A percentile compares a stretch with the other conserved stretches of the same genome.
Evolutionary conservation across 2,888 invertebrate species (phyloP).

Genomic region (Lydus trimaculatus): DNA sequence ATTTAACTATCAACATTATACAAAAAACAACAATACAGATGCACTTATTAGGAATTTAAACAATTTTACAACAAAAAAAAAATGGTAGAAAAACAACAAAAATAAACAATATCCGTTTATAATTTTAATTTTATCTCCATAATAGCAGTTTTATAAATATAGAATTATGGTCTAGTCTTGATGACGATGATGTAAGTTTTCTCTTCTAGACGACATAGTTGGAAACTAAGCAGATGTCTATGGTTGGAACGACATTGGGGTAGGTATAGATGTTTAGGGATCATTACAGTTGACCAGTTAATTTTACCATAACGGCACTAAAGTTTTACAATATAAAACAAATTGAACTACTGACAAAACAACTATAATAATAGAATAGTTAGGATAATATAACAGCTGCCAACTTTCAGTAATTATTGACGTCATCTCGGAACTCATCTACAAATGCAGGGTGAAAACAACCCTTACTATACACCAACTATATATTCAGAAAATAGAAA

Average conservation of each 20-base stretch:
- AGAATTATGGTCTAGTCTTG: background rate
- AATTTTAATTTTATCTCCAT: background rate
- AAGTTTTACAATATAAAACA: background rate
- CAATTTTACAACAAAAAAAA: background rate
- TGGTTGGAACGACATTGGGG: background rate
- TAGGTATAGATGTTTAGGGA: conserved; percentile 3
- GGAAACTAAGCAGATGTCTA: background rate
- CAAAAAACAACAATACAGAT: background rate
- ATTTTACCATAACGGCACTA: background rate
- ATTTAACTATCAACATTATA: background rate
- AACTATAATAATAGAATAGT: background rate
- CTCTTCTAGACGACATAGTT: background rate
- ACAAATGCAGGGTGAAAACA: too few species aligned
- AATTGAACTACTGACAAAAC: background rate
- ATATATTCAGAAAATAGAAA: too few species aligned
- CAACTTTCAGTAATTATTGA: background rate
- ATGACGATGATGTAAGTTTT: background rate
- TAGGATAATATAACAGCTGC: background rate
- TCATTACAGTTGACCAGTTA: background rate
- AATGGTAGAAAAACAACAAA: background rate
- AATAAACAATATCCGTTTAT: background rate
- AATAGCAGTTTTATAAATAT: background rate
- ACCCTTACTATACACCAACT: too few species aligned
- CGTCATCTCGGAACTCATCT: background rate
- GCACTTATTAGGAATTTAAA: background rate